These are phyloP conservation scores for Trichoplusia ni DNA, from an alignment of 1,140 invertebrate genomes.

Conservation along the genomic window DNA sequence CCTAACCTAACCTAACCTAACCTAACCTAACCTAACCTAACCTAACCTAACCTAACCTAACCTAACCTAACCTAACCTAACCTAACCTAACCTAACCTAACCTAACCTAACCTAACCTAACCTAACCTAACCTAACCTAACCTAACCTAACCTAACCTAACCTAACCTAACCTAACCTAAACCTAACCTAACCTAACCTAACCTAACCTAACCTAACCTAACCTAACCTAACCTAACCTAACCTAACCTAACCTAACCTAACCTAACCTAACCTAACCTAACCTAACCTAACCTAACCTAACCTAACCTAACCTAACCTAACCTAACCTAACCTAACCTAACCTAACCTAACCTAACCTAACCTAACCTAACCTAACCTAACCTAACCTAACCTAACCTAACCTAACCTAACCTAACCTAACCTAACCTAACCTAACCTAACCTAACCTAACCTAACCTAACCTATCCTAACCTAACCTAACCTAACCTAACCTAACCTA, in stretches of 20 bases:
- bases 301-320: no score
- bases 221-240: constrained; percentile 1
- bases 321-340: no score
- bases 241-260: constrained; percentile 1
- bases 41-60: constrained; percentile 1
- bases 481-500: no score
- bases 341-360: no score
- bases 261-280: constrained; percentile 1
- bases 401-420: no score
- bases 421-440: no score
- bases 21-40: constrained; percentile 1
- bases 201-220: constrained; percentile 1
- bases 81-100: constrained; percentile 1
- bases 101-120: constrained; percentile 1
- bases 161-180: constrained; percentile 1
- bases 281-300: constrained; percentile 1
- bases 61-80: constrained; percentile 1
- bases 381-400: no score
- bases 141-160: constrained; percentile 1
- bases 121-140: constrained; percentile 1
- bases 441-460: no score
- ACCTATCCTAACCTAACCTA: no score
- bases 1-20: constrained; percentile 1
- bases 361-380: no score
- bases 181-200: constrained; percentile 1